Evolutionary conservation across 2,888 invertebrate species (phyloP).

Genomic region (Syritta pipiens): DNA sequence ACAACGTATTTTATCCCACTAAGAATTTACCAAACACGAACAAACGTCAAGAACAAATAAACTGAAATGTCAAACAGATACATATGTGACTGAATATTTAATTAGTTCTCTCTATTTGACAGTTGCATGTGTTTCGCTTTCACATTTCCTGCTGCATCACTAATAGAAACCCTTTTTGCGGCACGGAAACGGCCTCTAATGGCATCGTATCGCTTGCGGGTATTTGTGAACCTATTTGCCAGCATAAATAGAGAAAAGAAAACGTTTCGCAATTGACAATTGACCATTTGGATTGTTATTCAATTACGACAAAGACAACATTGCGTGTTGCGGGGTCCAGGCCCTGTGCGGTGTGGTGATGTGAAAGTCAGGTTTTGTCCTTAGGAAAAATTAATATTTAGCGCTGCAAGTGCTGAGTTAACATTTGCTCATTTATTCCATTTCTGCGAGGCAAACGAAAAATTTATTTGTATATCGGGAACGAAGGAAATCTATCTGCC

Average conservation of each 20-base stretch:
- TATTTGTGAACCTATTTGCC: constrained; percentile 28
- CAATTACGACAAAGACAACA: neutral
- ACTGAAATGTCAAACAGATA: constrained; percentile 1
- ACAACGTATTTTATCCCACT: neutral
- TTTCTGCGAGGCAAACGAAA: constrained; percentile 11
- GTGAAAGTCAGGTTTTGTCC: constrained; percentile 63
- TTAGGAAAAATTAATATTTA: constrained; percentile 51
- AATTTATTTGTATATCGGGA: constrained; percentile 28
- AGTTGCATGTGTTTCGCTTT: constrained; percentile 34
- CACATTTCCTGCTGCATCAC: constrained; percentile 38
- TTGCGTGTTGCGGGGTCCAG: neutral
- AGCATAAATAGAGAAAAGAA: constrained; percentile 43
- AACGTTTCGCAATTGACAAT: constrained; percentile 23
- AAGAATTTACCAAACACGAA: neutral
- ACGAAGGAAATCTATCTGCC: constrained; percentile 5
- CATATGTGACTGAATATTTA: constrained; percentile 16
- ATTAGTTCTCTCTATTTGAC: constrained; percentile 29
- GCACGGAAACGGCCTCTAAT: constrained; percentile 37
- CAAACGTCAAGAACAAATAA: constrained; percentile 2
- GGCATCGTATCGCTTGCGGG: constrained; percentile 28
- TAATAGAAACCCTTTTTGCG: too few relatives aligned
- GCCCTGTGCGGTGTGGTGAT: neutral
- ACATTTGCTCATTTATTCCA: constrained; percentile 47
- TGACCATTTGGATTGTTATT: constrained; percentile 14
- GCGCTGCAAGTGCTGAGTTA: constrained; percentile 49